These are phyloP conservation scores for Charadrius vociferus DNA, from an alignment of 2,113 vertebrate genomes.

Conservation along the genomic window DNA sequence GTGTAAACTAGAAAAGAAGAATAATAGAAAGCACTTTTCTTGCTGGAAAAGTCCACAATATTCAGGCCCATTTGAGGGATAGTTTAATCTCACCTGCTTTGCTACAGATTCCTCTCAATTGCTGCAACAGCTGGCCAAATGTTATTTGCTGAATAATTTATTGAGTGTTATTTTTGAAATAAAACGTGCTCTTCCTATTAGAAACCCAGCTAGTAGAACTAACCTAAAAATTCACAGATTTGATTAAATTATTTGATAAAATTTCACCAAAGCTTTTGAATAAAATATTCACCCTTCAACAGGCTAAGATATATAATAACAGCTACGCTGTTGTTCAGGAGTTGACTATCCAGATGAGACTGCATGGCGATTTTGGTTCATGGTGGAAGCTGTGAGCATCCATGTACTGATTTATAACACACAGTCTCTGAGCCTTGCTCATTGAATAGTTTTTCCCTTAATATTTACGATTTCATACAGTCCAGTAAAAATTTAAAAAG, in stretches of 20 bases:
- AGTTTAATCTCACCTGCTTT: background rate
- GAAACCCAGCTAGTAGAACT: background rate
- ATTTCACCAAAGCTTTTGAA: background rate
- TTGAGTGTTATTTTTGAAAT: background rate
- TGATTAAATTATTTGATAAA: background rate
- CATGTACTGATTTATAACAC: background rate
- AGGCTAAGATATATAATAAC: background rate
- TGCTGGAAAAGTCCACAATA: background rate
- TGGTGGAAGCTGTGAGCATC: background rate
- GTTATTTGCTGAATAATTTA: background rate
- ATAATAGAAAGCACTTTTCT: background rate
- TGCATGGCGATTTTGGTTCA: background rate
- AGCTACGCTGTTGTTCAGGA: background rate
- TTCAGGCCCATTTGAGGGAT: background rate
- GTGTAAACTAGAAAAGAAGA: background rate
- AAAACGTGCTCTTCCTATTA: background rate
- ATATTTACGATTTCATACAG: background rate
- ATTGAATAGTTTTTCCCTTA: background rate
- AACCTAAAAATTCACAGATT: background rate
- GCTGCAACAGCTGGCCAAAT: background rate
- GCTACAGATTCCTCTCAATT: background rate
- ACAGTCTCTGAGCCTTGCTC: background rate
- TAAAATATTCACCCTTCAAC: background rate
- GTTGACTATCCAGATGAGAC: background rate
- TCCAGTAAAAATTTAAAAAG: background rate